These are phyloP conservation scores for Leptinotarsa lineolata DNA, from an alignment of 1,140 invertebrate species.

Conservation along the genomic window DNA sequence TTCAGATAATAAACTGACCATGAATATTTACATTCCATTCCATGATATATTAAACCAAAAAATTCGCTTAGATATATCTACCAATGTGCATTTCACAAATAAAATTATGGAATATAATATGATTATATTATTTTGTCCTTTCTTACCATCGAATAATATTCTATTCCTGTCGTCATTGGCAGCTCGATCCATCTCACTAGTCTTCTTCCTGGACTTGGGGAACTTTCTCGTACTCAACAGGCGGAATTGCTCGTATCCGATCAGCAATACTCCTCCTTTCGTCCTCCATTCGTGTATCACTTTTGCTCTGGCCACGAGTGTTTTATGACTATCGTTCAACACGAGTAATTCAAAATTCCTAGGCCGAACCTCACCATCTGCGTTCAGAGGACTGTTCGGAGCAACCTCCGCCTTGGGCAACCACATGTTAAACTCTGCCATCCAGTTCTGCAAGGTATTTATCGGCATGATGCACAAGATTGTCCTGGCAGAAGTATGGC, in stretches of 20 bases:
- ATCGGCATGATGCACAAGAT: constrained; percentile 98
- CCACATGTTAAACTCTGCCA: constrained; percentile 98
- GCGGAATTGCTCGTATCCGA: constrained; percentile 97
- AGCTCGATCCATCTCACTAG: constrained; percentile 54
- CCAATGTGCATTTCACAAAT: no score
- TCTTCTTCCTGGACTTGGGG: constrained; percentile 63
- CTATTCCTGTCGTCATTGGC: constrained; percentile 82
- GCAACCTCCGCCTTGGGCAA: constrained; percentile 68
- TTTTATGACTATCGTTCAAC: constrained; percentile 94
- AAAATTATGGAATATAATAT: no score
- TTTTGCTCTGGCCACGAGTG: constrained; percentile 67
- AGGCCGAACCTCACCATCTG: constrained; percentile 67
- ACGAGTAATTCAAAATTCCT: constrained; percentile 87
- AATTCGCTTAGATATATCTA: no score
- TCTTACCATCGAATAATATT: constrained; percentile 76
- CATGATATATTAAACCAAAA: no score
- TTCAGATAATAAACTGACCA: no score
- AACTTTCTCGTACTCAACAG: constrained; percentile 81
- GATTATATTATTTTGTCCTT: background rate
- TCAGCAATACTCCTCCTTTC: constrained; percentile 89
- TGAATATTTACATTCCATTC: no score
- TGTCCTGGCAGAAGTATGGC: constrained; percentile 84
- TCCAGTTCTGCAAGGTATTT: constrained; percentile 98
- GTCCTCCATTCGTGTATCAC: constrained; percentile 79
- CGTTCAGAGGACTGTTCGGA: constrained; percentile 57